Conservation (phyloP, 2,888 invertebrate species). For the Heteropelma amictum region DNA sequence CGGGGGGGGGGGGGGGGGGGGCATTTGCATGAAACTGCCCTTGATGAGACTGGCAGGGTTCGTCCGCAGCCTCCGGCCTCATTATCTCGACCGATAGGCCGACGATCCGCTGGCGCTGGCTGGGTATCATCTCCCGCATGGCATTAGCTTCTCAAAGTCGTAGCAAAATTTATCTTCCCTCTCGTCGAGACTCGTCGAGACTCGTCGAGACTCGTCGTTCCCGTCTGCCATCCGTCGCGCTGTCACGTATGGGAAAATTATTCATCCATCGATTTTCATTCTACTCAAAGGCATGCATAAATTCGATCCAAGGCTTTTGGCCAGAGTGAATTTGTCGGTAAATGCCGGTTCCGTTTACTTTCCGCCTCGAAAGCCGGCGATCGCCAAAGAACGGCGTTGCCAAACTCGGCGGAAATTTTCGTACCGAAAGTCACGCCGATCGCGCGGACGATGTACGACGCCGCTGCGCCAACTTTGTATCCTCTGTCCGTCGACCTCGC, state of each 20-base stretch:
- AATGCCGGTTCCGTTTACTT: conserved; percentile 55
- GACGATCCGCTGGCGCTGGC: conserved; percentile 31
- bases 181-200: too few relatives aligned
- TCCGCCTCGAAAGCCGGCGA: conserved; percentile 33
- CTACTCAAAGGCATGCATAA: conserved; percentile 40
- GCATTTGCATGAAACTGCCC: conserved; percentile 70
- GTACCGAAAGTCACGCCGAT: conserved; percentile 44
- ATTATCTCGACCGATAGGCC: conserved; percentile 58
- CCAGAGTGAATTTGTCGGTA: conserved; percentile 47
- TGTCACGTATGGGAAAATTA: conserved; percentile 51
- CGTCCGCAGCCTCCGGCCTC: conserved; percentile 62
- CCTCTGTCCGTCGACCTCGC: conserved; percentile 59
- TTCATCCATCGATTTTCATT: conserved; percentile 51
- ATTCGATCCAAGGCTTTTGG: conserved; percentile 42
- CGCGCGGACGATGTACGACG: conserved; percentile 50
- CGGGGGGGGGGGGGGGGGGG: too few relatives aligned
- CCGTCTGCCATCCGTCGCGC: conserved; percentile 56
- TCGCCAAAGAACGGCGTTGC: conserved; percentile 40
- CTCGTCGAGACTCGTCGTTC: conserved; percentile 14
- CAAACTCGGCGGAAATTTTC: conserved; percentile 39
- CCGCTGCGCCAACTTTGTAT: conserved; percentile 40
- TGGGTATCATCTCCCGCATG: conserved; percentile 32
- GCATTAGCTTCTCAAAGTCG: conserved; percentile 16
- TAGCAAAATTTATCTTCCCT: conserved; percentile 32
- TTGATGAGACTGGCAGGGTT: conserved; percentile 62